Conservation (phyloP, 2,888 invertebrate genomes). For the Orgyia antiqua region DNA sequence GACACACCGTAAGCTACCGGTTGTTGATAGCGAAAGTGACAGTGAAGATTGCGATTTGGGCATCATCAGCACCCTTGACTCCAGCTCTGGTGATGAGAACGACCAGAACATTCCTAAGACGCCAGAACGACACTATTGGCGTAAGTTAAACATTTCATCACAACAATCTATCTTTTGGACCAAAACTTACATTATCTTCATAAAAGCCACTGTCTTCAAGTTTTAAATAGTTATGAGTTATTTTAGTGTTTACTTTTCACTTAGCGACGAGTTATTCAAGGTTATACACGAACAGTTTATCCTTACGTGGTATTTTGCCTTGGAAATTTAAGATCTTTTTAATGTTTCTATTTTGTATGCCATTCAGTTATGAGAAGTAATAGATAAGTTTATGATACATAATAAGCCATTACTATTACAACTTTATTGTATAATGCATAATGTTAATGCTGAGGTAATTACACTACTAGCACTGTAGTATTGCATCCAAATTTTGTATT, state of each 20-base stretch:
- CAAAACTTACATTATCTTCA: too few species aligned
- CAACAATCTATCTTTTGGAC: too few species aligned
- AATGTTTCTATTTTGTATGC: constrained; percentile 9
- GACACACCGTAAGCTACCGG: constrained; percentile 58
- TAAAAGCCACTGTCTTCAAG: too few species aligned
- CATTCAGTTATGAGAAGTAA: not conserved
- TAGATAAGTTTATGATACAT: not conserved
- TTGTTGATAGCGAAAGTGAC: constrained; percentile 68
- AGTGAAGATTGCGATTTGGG: constrained; percentile 77
- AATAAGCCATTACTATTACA: not conserved
- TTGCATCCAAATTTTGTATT: too few species aligned
- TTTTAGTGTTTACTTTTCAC: constrained; percentile 5
- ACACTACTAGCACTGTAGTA: too few species aligned
- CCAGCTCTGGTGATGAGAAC: constrained; percentile 67
- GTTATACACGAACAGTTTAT: constrained; percentile 1
- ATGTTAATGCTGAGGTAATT: too few species aligned
- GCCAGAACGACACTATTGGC: constrained; percentile 50
- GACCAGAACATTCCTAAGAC: constrained; percentile 55
- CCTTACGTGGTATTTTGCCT: not conserved
- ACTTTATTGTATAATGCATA: too few species aligned
- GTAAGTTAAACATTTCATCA: too few species aligned
- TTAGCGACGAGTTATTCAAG: constrained; percentile 1
- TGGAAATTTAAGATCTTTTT: constrained; percentile 7
- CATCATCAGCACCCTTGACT: constrained; percentile 75
- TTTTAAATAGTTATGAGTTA: not conserved